Base-by-base conservation (phyloP, 2,113 vertebrate species). In the Passer montanus region DNA sequence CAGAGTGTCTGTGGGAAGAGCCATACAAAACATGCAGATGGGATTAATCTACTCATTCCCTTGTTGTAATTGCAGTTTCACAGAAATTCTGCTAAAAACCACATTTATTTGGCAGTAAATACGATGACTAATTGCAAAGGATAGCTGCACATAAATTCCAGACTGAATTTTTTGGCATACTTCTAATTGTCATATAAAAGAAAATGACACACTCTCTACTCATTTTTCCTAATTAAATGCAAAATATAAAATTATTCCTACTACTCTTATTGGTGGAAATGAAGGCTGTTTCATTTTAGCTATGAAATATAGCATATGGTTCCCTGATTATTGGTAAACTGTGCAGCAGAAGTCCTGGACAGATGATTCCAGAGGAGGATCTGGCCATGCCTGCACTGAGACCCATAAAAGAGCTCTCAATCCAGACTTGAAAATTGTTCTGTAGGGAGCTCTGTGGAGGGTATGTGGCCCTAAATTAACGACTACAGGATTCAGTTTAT, bases 31-130 rank as follows among this genome's bases (percentile, higher is more conserved):
- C 73, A 60, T 70, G 41, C 87, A 96, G 93, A 93, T 90, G 55
- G 74, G 59, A 94, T 80, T 89, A 79, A 90, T 84, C 78, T 59
- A 68, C 66, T 86, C 14, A 4, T 82, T 92, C 84, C 53, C n/a
- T 30, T 72, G 37, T 85, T 63, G 15, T 87, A 95, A 95, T 91
- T 91, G 83, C 84, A 91, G 55, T 73, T 91, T 73, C 86, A 74
- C 80, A 94, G 81, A 93, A 92, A 83, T 84, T 89, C 91, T 89
- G 63, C 64, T 91, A 89, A 95, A 94, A 87, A 84, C 0, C 79
- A 90, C 70, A 84, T 94, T 95, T 92, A 91, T 92, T 69, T 95
- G 92, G 87, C 89, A 97, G 92, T 93, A 94, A 97, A 95, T 93
- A 94, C 18, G 78, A 96, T 93, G 87, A 94, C 74, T 88, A 96